Percentiles rank a stretch among this genome's conserved stretches.
These are phyloP conservation scores for Drosophila trichaetosa DNA, from an alignment of 2,888 invertebrate genomes.

Conservation along the genomic window DNA sequence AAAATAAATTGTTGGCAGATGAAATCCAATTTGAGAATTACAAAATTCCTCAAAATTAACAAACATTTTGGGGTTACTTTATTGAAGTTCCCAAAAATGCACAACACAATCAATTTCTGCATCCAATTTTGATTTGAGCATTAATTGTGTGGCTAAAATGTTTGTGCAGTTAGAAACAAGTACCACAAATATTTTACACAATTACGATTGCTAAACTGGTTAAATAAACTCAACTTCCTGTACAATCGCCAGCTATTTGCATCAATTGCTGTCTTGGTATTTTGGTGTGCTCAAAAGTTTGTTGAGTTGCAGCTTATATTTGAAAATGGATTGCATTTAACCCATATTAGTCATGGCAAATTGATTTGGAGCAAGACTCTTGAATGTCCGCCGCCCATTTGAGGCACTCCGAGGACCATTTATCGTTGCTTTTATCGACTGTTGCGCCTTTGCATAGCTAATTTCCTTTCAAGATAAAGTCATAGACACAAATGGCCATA, in stretches of 20 bases:
- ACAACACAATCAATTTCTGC: not conserved
- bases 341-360: conserved; percentile 73
- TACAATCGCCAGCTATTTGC: conserved; percentile 23
- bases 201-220: conserved; percentile 3
- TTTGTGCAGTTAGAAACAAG: not conserved
- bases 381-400: conserved; percentile 51
- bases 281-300: conserved; percentile 33
- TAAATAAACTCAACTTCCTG: conserved; percentile 28
- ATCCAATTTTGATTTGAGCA: not conserved
- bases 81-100: not conserved
- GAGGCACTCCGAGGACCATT: conserved; percentile 54
- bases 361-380: conserved; percentile 59
- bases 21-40: not conserved
- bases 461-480: conserved; percentile 80
- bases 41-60: not conserved
- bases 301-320: conserved; percentile 51
- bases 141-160: not conserved
- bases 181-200: not conserved
- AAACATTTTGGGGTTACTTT: not conserved
- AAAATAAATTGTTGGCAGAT: not conserved
- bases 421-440: conserved; percentile 56
- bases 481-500: conserved; percentile 74
- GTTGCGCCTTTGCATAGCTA: conserved; percentile 63
- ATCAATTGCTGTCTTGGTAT: conserved; percentile 32
- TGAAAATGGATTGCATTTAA: conserved; percentile 57